Evolutionary conservation across 1,140 invertebrate genomes (phyloP).

Genomic region (Uloborus diversus): DNA sequence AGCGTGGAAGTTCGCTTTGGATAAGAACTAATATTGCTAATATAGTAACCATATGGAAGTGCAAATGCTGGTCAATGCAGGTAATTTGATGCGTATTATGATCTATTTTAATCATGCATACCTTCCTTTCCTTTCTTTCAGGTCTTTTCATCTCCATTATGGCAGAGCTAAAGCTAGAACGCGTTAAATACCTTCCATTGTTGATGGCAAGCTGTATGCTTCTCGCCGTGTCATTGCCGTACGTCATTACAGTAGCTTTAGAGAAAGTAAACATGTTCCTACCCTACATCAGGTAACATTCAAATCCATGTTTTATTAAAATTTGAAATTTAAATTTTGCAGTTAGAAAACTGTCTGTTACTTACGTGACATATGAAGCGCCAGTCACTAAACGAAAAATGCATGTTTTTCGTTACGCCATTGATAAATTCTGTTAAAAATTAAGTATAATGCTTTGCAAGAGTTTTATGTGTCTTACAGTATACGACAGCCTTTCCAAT

Average conservation of each 20-base stretch:
- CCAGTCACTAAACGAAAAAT: neutral
- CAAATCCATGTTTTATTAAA: neutral
- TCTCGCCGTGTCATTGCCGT: slow-evolving; percentile 14
- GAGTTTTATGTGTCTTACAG: too few relatives aligned
- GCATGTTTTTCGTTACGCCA: neutral
- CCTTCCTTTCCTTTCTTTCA: neutral
- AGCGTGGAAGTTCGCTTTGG: neutral
- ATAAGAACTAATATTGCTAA: neutral
- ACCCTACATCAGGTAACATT: slow-evolving; percentile 39
- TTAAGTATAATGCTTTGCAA: neutral
- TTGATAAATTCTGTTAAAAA: neutral
- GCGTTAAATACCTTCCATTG: slow-evolving; percentile 10
- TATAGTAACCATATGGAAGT: neutral
- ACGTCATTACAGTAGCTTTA: slow-evolving; percentile 9
- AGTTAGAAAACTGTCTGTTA: neutral
- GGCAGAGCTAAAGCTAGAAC: slow-evolving; percentile 7
- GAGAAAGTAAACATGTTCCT: slow-evolving; percentile 30
- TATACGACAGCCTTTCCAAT: too few relatives aligned
- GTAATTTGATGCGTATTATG: neutral
- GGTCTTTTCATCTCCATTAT: too few relatives aligned
- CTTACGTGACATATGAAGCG: neutral
- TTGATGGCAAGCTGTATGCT: slow-evolving; percentile 23
- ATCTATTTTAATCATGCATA: neutral
- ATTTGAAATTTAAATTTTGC: neutral
- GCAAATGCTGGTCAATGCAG: neutral